A percentile compares a stretch with the other conserved stretches of the same genome.
phyloP scores from a whole-genome alignment of 2,113 vertebrate genomes.

The Myotis lucifugus region DNA sequence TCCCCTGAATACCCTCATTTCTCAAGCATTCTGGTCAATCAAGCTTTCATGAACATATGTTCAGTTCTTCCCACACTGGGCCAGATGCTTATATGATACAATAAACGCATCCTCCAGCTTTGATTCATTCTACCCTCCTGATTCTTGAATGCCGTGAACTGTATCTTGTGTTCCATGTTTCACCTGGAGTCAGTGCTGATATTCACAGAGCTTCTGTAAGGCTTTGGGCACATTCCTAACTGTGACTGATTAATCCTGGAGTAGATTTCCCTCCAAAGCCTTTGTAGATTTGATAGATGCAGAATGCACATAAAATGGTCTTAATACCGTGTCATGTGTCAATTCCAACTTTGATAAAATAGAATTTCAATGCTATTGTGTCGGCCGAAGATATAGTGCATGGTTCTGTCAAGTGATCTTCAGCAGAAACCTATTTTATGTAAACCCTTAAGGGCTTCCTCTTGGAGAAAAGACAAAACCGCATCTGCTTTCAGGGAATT shows the following conservation, averaged over 20 bases:
- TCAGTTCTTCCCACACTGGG: not conserved
- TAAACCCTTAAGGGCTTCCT: constrained; percentile 60
- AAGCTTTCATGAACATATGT: not conserved
- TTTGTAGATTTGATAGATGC: not conserved
- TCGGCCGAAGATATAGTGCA: constrained; percentile 19
- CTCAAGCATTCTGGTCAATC: not conserved
- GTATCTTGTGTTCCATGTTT: too few relatives aligned
- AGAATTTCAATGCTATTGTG: constrained; percentile 42
- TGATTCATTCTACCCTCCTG: not conserved
- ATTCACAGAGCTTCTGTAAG: not conserved
- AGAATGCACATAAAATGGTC: not conserved
- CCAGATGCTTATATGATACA: not conserved
- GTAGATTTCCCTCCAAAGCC: constrained; percentile 3
- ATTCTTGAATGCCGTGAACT: not conserved
- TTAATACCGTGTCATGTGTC: not conserved
- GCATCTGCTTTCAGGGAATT: constrained; percentile 41
- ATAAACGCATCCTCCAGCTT: not conserved
- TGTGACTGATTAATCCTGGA: not conserved
- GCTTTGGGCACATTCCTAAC: not conserved
- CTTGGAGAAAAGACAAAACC: constrained; percentile 19
- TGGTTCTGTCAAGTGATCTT: constrained; percentile 50
- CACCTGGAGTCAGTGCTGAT: not conserved
- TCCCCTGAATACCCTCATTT: not conserved
- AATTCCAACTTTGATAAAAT: constrained; percentile 54
- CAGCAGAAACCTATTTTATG: constrained; percentile 48